Evolutionary conservation across 2,113 vertebrate species (phyloP).

Genomic region (Onychorhynchus coronatus): DNA sequence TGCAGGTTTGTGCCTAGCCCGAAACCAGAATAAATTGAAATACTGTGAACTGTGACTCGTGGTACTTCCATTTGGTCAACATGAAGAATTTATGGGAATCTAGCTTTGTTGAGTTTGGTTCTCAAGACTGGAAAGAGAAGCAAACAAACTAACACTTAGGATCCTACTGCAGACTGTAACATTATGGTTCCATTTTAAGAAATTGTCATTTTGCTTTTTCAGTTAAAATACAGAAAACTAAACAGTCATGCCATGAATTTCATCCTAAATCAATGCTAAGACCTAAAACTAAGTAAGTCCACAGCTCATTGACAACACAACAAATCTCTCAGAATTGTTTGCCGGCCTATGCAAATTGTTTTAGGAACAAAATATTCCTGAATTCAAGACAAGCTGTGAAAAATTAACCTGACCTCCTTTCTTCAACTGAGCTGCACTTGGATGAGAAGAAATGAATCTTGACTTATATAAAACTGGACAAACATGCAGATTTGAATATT

Average conservation of each 20-base stretch:
- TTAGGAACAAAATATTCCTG: background rate
- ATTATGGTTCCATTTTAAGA: background rate
- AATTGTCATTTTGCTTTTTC: background rate
- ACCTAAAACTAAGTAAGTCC: background rate
- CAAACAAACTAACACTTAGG: background rate
- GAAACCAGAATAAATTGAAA: background rate
- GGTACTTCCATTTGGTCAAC: background rate
- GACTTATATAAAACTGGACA: background rate
- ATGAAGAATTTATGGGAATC: background rate
- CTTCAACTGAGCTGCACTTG: background rate
- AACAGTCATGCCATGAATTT: background rate
- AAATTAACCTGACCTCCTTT: background rate
- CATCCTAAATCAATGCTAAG: background rate
- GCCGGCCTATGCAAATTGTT: background rate
- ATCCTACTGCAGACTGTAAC: background rate
- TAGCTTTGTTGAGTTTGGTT: background rate
- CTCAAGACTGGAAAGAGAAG: background rate
- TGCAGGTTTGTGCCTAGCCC: background rate
- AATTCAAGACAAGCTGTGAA: background rate
- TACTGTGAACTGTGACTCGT: background rate
- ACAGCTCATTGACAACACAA: background rate
- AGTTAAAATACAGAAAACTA: background rate
- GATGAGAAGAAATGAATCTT: background rate
- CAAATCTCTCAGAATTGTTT: background rate
- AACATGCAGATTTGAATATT: background rate